A percentile compares a stretch with the other conserved stretches of the same genome.
Evolutionary conservation across 2,113 vertebrate genomes (phyloP).

Genomic region (Oplegnathus fasciatus): DNA sequence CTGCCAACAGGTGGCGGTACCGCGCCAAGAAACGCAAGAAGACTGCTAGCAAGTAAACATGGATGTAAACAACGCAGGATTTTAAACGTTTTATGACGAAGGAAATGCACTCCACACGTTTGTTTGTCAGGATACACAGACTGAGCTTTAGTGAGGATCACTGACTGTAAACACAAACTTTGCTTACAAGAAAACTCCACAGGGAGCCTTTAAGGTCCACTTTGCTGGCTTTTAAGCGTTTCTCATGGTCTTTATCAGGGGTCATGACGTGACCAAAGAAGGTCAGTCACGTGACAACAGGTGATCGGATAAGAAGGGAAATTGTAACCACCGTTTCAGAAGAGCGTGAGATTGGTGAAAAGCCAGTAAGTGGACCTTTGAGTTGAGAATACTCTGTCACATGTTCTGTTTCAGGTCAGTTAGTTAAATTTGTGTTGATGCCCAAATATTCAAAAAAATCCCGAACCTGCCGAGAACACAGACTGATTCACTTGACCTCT

Average conservation of each 20-base stretch:
- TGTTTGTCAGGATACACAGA: not conserved
- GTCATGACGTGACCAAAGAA: not conserved
- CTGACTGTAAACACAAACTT: not conserved
- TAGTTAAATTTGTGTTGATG: not conserved
- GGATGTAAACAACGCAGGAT: too few species aligned
- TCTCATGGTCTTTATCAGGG: not conserved
- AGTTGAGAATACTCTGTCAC: not conserved
- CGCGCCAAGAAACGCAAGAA: not conserved
- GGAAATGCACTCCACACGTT: not conserved
- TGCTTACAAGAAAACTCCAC: not conserved
- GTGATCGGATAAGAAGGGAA: not conserved
- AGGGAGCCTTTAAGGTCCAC: not conserved
- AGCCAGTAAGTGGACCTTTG: not conserved
- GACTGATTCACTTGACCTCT: too few species aligned
- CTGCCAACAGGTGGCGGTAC: too few species aligned
- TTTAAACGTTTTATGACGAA: not conserved
- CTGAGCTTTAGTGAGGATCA: not conserved
- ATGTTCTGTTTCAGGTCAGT: not conserved
- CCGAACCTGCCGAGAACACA: not conserved
- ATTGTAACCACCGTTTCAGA: not conserved
- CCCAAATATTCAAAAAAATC: not conserved
- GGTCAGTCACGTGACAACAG: too few species aligned
- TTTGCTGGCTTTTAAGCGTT: not conserved
- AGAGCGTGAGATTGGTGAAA: not conserved
- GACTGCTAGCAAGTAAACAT: not conserved